Percentiles rank a stretch among this genome's conserved stretches.
phyloP scores from a whole-genome alignment of 2,113 vertebrate species.

The Anseranas semipalmata region DNA sequence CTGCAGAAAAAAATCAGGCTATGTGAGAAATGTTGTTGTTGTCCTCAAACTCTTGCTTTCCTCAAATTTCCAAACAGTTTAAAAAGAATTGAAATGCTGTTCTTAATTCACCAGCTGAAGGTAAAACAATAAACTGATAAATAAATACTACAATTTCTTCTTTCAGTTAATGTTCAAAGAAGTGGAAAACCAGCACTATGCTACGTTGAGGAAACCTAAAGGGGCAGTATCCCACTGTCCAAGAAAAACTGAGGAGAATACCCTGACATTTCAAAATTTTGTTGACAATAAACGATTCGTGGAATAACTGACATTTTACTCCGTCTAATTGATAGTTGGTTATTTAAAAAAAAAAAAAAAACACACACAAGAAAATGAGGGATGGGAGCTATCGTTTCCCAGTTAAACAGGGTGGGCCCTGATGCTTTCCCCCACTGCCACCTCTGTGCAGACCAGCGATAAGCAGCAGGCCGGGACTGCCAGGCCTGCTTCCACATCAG shows the following conservation, averaged over 20 bases:
- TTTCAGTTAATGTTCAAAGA: neutral
- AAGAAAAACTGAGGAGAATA: neutral
- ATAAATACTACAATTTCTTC: neutral
- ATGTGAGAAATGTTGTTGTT: neutral
- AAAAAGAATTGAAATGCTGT: neutral
- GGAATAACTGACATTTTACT: neutral
- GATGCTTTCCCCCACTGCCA: neutral
- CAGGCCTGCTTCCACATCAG: neutral
- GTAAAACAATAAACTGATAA: neutral
- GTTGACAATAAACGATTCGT: neutral
- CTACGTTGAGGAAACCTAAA: neutral
- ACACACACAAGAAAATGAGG: neutral
- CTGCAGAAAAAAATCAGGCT: neutral
- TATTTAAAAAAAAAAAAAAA: neutral
- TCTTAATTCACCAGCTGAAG: neutral
- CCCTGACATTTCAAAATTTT: neutral
- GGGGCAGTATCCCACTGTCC: neutral
- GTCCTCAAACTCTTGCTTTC: neutral
- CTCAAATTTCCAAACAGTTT: neutral
- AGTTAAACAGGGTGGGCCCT: neutral
- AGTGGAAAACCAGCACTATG: neutral
- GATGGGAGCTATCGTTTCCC: neutral
- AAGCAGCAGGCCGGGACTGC: neutral
- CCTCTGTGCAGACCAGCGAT: neutral
- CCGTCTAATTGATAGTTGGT: neutral